phyloP scores from a whole-genome alignment of 2,797 vertebrate genomes.

The Hylomyscus alleni region DNA sequence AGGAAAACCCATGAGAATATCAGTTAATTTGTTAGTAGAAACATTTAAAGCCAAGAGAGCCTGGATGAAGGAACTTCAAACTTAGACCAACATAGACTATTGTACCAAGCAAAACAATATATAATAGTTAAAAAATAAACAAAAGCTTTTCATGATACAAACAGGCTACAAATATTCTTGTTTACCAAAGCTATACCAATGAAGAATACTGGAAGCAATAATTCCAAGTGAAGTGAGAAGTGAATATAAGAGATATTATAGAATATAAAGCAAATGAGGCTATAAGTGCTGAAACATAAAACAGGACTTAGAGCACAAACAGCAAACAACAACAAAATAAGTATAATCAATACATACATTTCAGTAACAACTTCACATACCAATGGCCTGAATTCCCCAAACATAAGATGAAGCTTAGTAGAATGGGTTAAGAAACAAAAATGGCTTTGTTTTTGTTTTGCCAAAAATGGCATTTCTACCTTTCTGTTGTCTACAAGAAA shows the following conservation, averaged over 20 bases:
- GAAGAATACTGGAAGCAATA: not conserved
- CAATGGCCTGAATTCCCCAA: not conserved
- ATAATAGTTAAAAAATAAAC: not conserved
- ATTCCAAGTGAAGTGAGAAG: not conserved
- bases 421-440: too few species aligned
- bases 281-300: not conserved
- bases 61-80: not conserved
- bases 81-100: not conserved
- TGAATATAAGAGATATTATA: not conserved
- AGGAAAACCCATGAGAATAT: too few species aligned
- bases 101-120: not conserved
- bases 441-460: too few species aligned
- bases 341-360: not conserved
- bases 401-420: not conserved
- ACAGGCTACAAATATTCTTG: not conserved
- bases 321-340: not conserved
- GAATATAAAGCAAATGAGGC: not conserved
- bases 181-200: not conserved
- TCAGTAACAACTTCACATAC: not conserved
- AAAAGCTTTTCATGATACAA: not conserved
- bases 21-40: too few species aligned
- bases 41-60: too few species aligned
- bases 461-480: too few species aligned
- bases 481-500: too few species aligned
- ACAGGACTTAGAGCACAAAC: not conserved